These are phyloP conservation scores for Notodonta ziczac DNA, from an alignment of 2,888 invertebrate genomes.

Conservation along the genomic window DNA sequence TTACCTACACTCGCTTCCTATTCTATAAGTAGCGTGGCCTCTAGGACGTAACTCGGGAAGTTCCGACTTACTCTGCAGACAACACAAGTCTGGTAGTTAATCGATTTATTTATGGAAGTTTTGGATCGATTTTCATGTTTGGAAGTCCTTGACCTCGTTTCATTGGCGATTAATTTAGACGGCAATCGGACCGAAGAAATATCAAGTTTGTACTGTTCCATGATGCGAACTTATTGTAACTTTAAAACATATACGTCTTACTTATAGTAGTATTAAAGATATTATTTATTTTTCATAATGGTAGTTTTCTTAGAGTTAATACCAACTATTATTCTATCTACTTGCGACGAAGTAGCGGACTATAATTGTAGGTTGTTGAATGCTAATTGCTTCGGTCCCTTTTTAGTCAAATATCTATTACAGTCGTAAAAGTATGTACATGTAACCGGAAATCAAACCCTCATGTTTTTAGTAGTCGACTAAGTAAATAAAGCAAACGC, in stretches of 20 bases:
- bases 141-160: conserved; percentile 39
- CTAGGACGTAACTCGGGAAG: conserved; percentile 62
- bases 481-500: no score
- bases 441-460: no score
- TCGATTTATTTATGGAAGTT: conserved; percentile 33
- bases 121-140: conserved; percentile 36
- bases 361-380: no score
- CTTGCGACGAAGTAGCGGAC: no score
- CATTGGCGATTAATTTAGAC: conserved; percentile 30
- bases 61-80: conserved; percentile 21
- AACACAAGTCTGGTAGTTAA: conserved; percentile 24
- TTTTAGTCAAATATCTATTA: no score
- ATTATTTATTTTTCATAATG: no score
- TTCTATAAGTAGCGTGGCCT: conserved; percentile 80
- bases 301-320: no score
- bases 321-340: no score
- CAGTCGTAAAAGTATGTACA: no score
- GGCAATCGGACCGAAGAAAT: conserved; percentile 20
- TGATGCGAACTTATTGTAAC: conserved; percentile 17
- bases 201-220: conserved; percentile 14
- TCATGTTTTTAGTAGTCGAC: no score
- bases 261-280: not conserved
- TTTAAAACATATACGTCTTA: not conserved
- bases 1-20: conserved; percentile 85
- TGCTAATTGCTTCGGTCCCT: no score